These are phyloP conservation scores for Rhinopomastus cyanomelas DNA, from an alignment of 2,113 vertebrate species.

Conservation along the genomic window DNA sequence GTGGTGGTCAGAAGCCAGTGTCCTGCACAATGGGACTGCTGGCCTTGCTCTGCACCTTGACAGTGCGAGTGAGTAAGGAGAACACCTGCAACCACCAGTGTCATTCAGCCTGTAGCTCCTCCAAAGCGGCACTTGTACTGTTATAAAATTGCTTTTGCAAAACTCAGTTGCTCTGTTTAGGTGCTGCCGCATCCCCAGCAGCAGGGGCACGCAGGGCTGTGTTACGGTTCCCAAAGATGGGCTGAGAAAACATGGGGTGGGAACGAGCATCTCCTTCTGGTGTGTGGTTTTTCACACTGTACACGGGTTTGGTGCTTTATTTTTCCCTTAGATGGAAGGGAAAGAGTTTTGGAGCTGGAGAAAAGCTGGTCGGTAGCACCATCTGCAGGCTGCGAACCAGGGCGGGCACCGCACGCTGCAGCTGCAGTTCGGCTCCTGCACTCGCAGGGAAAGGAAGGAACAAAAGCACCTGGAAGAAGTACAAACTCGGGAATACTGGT, in stretches of 20 bases:
- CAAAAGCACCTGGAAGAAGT: neutral
- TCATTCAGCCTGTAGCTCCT: fast-evolving
- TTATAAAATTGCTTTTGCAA: fast-evolving
- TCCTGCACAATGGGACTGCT: too few species aligned
- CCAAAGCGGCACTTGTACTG: fast-evolving
- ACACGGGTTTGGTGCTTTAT: neutral
- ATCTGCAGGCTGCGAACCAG: conserved; percentile 86
- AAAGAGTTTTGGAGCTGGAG: conserved; percentile 8
- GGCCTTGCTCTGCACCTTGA: neutral
- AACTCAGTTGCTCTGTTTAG: fast-evolving
- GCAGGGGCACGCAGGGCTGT: fast-evolving
- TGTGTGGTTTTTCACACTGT: neutral
- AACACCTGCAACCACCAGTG: fast-evolving
- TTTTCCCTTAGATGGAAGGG: neutral
- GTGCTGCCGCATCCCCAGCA: fast-evolving
- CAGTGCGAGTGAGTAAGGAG: fast-evolving
- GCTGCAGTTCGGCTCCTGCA: neutral
- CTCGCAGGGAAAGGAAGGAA: neutral
- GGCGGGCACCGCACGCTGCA: neutral
- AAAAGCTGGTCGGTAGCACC: conserved; percentile 90
- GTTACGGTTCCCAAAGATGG: fast-evolving
- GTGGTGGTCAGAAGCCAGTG: neutral
- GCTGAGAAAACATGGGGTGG: neutral
- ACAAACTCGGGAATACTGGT: fast-evolving
- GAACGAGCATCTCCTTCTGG: neutral